These are phyloP conservation scores for Eupeodes latifasciatus DNA, from an alignment of 2,888 invertebrate species.

Conservation along the genomic window DNA sequence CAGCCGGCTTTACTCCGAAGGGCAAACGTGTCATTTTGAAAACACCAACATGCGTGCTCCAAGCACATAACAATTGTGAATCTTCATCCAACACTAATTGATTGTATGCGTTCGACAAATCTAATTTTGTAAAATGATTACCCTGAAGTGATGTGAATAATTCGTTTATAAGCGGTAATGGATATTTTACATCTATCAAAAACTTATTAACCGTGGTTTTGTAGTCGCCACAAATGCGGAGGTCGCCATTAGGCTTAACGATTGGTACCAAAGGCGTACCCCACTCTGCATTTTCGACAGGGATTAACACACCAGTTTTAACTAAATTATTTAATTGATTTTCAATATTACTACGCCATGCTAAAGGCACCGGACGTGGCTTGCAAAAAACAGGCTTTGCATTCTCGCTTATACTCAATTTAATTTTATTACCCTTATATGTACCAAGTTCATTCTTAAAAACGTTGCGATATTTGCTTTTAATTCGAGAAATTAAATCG, in stretches of 20 bases:
- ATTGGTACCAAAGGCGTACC: constrained; percentile 19
- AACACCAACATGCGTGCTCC: constrained; percentile 72
- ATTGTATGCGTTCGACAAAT: constrained; percentile 79
- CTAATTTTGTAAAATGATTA: constrained; percentile 76
- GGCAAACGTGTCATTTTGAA: constrained; percentile 78
- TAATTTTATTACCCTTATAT: not conserved
- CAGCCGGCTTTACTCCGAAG: constrained; percentile 79
- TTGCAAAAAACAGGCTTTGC: constrained; percentile 18
- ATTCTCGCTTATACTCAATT: not conserved
- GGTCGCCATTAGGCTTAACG: constrained; percentile 15
- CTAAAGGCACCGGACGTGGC: constrained; percentile 3
- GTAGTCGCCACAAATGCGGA: constrained; percentile 27
- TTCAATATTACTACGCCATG: not conserved
- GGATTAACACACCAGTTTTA: not conserved
- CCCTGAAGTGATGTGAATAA: constrained; percentile 37
- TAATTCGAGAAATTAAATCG: not conserved
- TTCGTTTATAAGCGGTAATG: constrained; percentile 12
- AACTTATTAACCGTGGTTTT: constrained; percentile 1
- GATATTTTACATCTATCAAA: constrained; percentile 24
- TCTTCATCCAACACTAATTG: constrained; percentile 79
- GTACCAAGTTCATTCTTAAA: not conserved
- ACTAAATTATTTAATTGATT: not conserved
- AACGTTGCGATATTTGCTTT: not conserved
- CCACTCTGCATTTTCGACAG: constrained; percentile 15
- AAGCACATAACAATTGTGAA: constrained; percentile 11